phyloP scores from a whole-genome alignment of 92 coral and sea anemone species.

The Epizoanthus fatuus region DNA sequence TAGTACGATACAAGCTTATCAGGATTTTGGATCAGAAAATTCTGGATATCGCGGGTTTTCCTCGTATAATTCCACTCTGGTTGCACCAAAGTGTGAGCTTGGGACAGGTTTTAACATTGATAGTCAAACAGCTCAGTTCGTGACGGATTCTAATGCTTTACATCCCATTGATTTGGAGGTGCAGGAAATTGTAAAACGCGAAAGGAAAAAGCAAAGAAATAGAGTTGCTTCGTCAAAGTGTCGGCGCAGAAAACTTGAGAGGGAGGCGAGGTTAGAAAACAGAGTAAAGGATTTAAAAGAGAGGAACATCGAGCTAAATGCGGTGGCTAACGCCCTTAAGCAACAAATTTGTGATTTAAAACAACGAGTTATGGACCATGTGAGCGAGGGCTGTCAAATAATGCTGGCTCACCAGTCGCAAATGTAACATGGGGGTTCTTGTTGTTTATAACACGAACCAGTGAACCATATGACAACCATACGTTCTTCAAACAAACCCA shows the following conservation, averaged over 20 bases:
- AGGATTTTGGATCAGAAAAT: slow-evolving; percentile 79
- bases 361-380: slow-evolving; percentile 99
- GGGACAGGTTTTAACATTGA: slow-evolving; percentile 86
- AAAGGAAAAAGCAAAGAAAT: slow-evolving; percentile 97
- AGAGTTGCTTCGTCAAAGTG: slow-evolving; percentile 99
- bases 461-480: slow-evolving; percentile 27
- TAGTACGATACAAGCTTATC: slow-evolving; percentile 74
- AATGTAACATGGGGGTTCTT: slow-evolving; percentile 56
- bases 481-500: background rate
- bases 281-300: slow-evolving; percentile 93
- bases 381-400: slow-evolving; percentile 98
- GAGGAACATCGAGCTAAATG: slow-evolving; percentile 93
- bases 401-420: slow-evolving; percentile 96
- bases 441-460: slow-evolving; percentile 41
- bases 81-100: slow-evolving; percentile 86
- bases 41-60: slow-evolving; percentile 88
- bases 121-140: slow-evolving; percentile 71
- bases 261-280: slow-evolving; percentile 93
- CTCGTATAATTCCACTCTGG: slow-evolving; percentile 80
- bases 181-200: slow-evolving; percentile 98
- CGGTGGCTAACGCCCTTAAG: slow-evolving; percentile 95
- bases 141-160: slow-evolving; percentile 79
- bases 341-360: slow-evolving; percentile 99
- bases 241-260: slow-evolving; percentile 95
- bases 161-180: slow-evolving; percentile 98